These are phyloP conservation scores for Carassius carassius DNA, from an alignment of 2,113 vertebrate genomes.

Conservation along the genomic window DNA sequence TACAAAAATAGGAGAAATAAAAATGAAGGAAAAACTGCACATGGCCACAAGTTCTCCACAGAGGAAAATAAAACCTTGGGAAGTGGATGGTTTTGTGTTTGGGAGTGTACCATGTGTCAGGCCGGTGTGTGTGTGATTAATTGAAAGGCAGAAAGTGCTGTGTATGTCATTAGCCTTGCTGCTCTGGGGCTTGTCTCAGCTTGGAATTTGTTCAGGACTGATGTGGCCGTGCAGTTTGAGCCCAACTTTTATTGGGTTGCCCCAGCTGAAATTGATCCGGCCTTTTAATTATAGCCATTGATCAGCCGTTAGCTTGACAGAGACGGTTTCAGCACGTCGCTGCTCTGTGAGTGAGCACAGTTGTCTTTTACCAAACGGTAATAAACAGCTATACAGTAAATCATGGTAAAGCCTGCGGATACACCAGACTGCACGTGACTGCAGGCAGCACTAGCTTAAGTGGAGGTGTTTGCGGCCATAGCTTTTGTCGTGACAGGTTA, in stretches of 20 bases:
- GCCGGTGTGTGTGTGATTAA: constrained; percentile 57
- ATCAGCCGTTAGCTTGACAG: constrained; percentile 56
- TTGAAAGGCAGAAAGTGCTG: constrained; percentile 45
- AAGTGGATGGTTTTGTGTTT: constrained; percentile 32
- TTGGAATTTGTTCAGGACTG: constrained; percentile 58
- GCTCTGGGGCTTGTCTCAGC: constrained; percentile 59
- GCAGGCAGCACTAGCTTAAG: constrained; percentile 30
- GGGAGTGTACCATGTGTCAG: constrained; percentile 53
- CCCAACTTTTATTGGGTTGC: constrained; percentile 51
- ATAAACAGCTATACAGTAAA: constrained; percentile 45
- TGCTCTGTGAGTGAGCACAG: constrained; percentile 26
- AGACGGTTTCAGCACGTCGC: constrained; percentile 31
- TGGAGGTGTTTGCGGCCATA: constrained; percentile 41
- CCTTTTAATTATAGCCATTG: constrained; percentile 68
- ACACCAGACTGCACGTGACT: constrained; percentile 30
- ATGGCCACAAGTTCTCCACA: constrained; percentile 21
- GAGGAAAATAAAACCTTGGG: constrained; percentile 18
- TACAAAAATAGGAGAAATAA: background rate
- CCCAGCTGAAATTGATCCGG: constrained; percentile 53
- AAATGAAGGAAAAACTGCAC: background rate
- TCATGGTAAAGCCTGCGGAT: constrained; percentile 39
- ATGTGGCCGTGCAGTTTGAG: constrained; percentile 56
- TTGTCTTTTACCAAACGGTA: constrained; percentile 42
- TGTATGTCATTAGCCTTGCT: constrained; percentile 62
- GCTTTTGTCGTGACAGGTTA: constrained; percentile 2